Evolutionary conservation across 2,113 vertebrate species (phyloP).

Genomic region (Apeltes quadracus): DNA sequence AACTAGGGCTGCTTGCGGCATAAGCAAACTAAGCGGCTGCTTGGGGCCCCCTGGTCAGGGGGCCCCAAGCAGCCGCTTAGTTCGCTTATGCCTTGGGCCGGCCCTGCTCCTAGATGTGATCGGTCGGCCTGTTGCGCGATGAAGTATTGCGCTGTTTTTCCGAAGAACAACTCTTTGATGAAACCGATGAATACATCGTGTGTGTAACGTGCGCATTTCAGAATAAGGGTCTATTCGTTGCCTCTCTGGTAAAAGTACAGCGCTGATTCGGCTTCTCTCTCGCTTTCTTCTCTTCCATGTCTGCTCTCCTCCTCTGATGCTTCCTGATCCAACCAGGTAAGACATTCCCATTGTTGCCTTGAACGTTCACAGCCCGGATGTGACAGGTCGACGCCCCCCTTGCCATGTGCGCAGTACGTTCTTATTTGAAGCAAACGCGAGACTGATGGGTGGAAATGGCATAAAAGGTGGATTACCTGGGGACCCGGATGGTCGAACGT

Average conservation of each 20-base stretch:
- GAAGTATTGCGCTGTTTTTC: too few relatives aligned
- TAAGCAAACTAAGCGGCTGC: too few relatives aligned
- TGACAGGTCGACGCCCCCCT: too few relatives aligned
- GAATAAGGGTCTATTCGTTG: not conserved
- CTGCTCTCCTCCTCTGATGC: not conserved
- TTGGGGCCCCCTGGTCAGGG: too few relatives aligned
- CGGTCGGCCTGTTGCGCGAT: too few relatives aligned
- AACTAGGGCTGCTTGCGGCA: too few relatives aligned
- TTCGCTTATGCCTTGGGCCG: too few relatives aligned
- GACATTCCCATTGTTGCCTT: conserved; percentile 13
- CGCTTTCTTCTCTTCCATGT: conserved; percentile 55
- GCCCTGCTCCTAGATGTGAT: too few relatives aligned
- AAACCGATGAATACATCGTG: too few relatives aligned
- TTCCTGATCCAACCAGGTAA: conserved; percentile 46
- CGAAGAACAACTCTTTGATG: too few relatives aligned
- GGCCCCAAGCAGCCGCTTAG: too few relatives aligned
- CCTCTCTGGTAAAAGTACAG: not conserved
- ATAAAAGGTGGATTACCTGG: not conserved
- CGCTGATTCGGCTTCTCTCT: not conserved
- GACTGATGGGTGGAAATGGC: not conserved
- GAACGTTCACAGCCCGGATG: not conserved
- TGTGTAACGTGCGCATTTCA: not conserved
- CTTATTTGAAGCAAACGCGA: not conserved
- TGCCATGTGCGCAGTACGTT: not conserved
- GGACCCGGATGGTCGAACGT: not conserved